These are phyloP conservation scores for Mesopsocus fuscifrons DNA, from an alignment of 2,888 invertebrate genomes.

Conservation along the genomic window DNA sequence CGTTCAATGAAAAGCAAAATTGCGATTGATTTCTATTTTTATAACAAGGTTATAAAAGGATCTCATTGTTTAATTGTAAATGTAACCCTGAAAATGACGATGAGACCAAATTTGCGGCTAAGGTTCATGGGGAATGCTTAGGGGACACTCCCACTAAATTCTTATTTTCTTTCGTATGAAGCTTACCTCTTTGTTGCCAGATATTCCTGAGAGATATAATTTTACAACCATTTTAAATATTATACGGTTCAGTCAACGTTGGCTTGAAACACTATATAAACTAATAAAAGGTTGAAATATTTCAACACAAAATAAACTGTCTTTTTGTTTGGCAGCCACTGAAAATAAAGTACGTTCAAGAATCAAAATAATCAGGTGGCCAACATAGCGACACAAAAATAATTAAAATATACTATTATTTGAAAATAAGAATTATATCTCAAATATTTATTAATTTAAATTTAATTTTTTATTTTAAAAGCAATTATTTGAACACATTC, in stretches of 20 bases:
- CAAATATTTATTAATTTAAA: too few species aligned
- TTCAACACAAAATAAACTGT: constrained; percentile 8
- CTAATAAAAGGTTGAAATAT: neutral
- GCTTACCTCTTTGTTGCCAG: constrained; percentile 84
- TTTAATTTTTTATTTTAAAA: too few species aligned
- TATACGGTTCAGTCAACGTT: neutral
- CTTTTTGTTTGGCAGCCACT: constrained; percentile 10
- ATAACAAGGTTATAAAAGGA: constrained; percentile 12
- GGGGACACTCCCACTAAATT: constrained; percentile 9
- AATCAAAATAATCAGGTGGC: too few species aligned
- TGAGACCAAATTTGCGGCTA: constrained; percentile 3
- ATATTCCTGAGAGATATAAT: constrained; percentile 81
- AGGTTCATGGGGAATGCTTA: constrained; percentile 10
- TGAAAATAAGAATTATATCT: too few species aligned
- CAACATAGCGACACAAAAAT: too few species aligned
- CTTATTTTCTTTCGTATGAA: constrained; percentile 8
- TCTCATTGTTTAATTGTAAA: neutral
- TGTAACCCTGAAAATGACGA: constrained; percentile 4
- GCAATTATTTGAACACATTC: too few species aligned
- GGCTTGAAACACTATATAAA: constrained; percentile 5
- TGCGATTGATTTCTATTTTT: too few species aligned
- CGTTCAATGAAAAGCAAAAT: too few species aligned
- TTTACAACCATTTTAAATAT: constrained; percentile 57
- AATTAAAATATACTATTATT: too few species aligned
- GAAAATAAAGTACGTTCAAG: neutral